Conservation (phyloP, 1,140 invertebrate species). For the Helicoverpa armigera region DNA sequence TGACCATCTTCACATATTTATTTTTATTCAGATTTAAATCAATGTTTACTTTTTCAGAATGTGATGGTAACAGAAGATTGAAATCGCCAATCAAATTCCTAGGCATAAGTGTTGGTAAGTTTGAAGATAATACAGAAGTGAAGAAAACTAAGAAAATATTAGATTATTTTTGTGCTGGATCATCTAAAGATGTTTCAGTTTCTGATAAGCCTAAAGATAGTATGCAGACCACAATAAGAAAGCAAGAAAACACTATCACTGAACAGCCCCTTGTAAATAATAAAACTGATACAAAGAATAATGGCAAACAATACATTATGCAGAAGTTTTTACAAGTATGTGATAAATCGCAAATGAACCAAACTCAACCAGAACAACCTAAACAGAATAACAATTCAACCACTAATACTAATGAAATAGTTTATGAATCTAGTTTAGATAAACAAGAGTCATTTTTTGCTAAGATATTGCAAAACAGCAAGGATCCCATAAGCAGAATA, state of each 20-base stretch:
- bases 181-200: constrained; percentile 62
- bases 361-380: neutral
- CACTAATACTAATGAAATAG: constrained; percentile 32
- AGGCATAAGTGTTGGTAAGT: constrained; percentile 93
- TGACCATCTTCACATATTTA: neutral
- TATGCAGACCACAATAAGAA: neutral
- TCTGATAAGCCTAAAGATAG: constrained; percentile 51
- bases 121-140: constrained; percentile 87
- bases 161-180: constrained; percentile 87
- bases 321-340: constrained; percentile 69
- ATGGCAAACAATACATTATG: constrained; percentile 68
- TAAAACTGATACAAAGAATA: constrained; percentile 52
- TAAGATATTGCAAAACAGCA: constrained; percentile 71
- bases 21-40: neutral
- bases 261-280: constrained; percentile 51
- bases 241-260: constrained; percentile 45
- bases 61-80: constrained; percentile 76
- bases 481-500: constrained; percentile 19
- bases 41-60: constrained; percentile 65
- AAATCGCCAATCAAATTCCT: constrained; percentile 90
- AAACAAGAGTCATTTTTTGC: constrained; percentile 85
- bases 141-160: constrained; percentile 88
- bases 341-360: constrained; percentile 7
- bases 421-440: constrained; percentile 67
- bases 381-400: neutral